phyloP scores from a whole-genome alignment of 2,888 invertebrate species.

The Hirtodrosophila alboralis region DNA sequence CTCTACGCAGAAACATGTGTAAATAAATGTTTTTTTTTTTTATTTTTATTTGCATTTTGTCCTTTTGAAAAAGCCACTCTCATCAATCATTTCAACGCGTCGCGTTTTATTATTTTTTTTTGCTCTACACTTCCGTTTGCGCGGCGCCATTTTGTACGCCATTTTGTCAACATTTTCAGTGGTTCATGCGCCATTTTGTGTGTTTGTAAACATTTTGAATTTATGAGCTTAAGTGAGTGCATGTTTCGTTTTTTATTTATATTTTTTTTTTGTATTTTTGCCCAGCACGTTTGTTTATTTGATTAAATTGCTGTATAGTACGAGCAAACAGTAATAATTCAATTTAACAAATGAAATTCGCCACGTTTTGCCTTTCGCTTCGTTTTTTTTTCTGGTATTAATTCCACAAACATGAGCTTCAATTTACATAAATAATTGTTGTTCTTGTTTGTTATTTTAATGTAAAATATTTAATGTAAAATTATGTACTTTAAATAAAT shows the following conservation, averaged over 20 bases:
- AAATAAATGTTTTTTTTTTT: no score
- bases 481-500: no score
- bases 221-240: not conserved
- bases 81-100: constrained; percentile 59
- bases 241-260: no score
- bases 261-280: no score
- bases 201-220: constrained; percentile 8
- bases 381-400: no score
- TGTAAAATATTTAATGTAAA: no score
- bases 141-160: constrained; percentile 50
- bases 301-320: constrained; percentile 26
- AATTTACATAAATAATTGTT: constrained; percentile 21
- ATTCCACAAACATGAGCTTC: not conserved
- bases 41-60: constrained; percentile 25
- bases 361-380: constrained; percentile 8
- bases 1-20: not conserved
- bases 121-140: constrained; percentile 18
- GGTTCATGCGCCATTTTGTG: constrained; percentile 40
- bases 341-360: constrained; percentile 46
- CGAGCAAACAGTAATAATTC: constrained; percentile 32
- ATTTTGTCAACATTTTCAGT: constrained; percentile 30
- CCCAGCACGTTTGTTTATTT: constrained; percentile 24
- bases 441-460: no score
- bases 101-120: constrained; percentile 12
- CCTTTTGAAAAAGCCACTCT: constrained; percentile 9